Conservation (phyloP, 2,888 invertebrate species). For the Thumatha senex region DNA sequence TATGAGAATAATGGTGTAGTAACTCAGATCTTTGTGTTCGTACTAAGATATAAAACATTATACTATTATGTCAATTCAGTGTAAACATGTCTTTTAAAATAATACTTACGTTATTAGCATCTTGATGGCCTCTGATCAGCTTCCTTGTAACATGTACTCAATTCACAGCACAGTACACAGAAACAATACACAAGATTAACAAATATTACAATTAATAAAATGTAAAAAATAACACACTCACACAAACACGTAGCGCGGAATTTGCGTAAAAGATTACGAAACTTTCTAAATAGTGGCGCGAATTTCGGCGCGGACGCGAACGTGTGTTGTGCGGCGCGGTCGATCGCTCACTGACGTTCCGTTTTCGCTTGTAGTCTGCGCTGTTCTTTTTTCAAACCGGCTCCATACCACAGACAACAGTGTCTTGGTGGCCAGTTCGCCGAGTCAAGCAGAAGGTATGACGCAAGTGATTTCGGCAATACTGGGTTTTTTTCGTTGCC, state of each 20-base stretch:
- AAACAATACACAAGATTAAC: conserved; percentile 49
- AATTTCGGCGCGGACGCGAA: conserved; percentile 42
- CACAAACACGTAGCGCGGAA: conserved; percentile 51
- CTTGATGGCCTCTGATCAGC: conserved; percentile 54
- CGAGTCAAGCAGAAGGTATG: conserved; percentile 60
- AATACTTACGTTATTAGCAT: conserved; percentile 80
- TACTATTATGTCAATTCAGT: conserved; percentile 17
- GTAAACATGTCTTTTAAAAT: conserved; percentile 39
- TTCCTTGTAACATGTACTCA: conserved; percentile 70
- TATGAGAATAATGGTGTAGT: too few relatives aligned
- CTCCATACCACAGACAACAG: conserved; percentile 33
- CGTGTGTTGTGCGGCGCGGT: conserved; percentile 61
- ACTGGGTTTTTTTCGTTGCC: conserved; percentile 60
- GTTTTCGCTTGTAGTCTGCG: conserved; percentile 47
- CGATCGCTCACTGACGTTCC: conserved; percentile 60
- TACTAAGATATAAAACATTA: too few relatives aligned
- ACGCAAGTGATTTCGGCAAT: conserved; percentile 79
- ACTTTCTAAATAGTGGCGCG: conserved; percentile 71
- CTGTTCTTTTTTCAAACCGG: conserved; percentile 54
- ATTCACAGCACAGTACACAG: conserved; percentile 64
- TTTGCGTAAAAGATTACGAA: conserved; percentile 45
- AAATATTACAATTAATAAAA: conserved; percentile 32
- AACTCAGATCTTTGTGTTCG: too few relatives aligned
- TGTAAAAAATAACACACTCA: conserved; percentile 44
- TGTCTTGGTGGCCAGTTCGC: conserved; percentile 55